phyloP scores from a whole-genome alignment of 2,113 vertebrate genomes.

The Oophaga pumilio region DNA sequence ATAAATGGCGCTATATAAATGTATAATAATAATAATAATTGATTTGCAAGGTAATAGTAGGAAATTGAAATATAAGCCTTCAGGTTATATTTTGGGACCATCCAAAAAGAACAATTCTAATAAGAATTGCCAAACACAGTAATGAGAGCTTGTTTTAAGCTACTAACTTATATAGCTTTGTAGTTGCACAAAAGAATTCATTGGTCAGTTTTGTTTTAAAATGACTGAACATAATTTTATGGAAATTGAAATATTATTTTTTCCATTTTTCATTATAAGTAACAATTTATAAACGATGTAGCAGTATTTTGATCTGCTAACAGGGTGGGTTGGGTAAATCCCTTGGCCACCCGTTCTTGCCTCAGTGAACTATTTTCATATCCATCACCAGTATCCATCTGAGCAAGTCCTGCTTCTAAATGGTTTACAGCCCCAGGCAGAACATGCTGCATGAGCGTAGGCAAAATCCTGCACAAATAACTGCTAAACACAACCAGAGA shows the following conservation, averaged over 20 bases:
- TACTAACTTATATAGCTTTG: too few species aligned
- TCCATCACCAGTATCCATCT: not conserved
- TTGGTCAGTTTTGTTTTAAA: not conserved
- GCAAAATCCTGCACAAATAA: slow-evolving; percentile 54
- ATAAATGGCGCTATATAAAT: too few species aligned
- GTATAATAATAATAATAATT: too few species aligned
- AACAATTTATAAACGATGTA: not conserved
- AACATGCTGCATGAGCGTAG: slow-evolving; percentile 32
- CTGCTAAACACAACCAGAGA: slow-evolving; percentile 43
- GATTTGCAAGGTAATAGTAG: too few species aligned
- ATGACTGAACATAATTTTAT: not conserved
- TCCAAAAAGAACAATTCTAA: too few species aligned
- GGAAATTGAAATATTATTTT: not conserved
- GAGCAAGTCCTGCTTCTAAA: slow-evolving; percentile 19
- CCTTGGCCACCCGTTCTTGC: not conserved
- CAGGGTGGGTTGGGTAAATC: not conserved
- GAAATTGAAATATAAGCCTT: too few species aligned
- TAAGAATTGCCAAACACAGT: too few species aligned
- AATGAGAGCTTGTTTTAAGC: too few species aligned
- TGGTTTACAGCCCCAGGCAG: slow-evolving; percentile 48
- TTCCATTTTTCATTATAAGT: not conserved
- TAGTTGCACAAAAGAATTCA: too few species aligned
- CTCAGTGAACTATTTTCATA: not conserved
- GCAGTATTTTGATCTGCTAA: slow-evolving; percentile 1
- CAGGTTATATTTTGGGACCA: too few species aligned